These are phyloP conservation scores for Taxidea taxus DNA, from an alignment of 2,113 vertebrate genomes.

Conservation along the genomic window DNA sequence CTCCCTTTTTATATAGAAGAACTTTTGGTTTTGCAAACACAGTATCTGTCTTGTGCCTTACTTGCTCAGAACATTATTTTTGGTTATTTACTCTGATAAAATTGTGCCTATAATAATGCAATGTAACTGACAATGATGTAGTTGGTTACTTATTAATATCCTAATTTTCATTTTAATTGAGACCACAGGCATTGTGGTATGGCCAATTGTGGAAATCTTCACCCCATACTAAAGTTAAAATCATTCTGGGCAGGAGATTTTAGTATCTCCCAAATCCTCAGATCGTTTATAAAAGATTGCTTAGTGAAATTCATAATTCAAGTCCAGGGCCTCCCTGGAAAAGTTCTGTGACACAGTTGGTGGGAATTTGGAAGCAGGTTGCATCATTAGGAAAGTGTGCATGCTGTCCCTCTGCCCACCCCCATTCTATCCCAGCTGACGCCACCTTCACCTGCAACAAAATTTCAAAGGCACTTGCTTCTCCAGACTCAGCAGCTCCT, in stretches of 20 bases:
- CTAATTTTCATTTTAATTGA: background rate
- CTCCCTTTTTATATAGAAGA: background rate
- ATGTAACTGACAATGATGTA: background rate
- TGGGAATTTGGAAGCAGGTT: background rate
- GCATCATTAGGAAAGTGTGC: background rate
- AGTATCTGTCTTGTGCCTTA: no score
- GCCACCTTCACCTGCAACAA: background rate
- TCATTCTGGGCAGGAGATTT: background rate
- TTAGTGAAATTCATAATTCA: background rate
- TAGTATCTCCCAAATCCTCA: background rate
- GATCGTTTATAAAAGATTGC: background rate
- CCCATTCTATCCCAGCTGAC: background rate
- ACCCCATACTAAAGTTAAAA: background rate
- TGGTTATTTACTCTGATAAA: background rate
- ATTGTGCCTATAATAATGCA: background rate
- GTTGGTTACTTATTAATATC: background rate
- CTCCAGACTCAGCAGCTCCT: background rate
- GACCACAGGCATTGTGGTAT: background rate
- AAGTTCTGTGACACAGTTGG: no score
- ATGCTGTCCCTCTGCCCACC: background rate
- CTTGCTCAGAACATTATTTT: background rate
- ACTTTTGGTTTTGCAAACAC: background rate
- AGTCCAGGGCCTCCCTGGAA: background rate
- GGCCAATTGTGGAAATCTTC: background rate
- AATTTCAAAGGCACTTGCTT: background rate